A percentile compares a stretch with the other conserved stretches of the same genome.
Conservation (phyloP, 2,888 invertebrate species). For the Aleiodes leptofemur region DNA sequence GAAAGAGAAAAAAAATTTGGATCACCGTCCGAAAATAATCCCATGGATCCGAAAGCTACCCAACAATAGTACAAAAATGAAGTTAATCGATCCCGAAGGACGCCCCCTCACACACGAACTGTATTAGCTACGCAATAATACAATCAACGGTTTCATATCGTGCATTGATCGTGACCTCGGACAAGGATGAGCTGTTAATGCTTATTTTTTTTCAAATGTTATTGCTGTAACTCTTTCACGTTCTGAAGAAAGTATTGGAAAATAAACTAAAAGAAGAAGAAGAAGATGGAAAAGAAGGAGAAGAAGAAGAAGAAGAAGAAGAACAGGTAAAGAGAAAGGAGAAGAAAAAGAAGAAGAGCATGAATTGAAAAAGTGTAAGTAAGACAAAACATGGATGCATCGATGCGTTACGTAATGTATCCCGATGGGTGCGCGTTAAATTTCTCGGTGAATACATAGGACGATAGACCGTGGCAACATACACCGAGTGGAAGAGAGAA, state of each 20-base stretch:
- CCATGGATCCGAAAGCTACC: background rate
- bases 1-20: background rate
- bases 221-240: background rate
- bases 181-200: slow-evolving; percentile 40
- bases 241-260: background rate
- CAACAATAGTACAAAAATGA: slow-evolving; percentile 28
- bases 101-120: background rate
- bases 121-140: slow-evolving; percentile 13
- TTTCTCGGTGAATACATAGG: slow-evolving; percentile 30
- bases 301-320: background rate
- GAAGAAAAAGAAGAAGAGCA: background rate
- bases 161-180: slow-evolving; percentile 53
- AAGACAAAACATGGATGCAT: slow-evolving; percentile 18
- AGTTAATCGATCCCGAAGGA: slow-evolving; percentile 23
- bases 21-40: slow-evolving; percentile 9
- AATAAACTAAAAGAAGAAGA: background rate
- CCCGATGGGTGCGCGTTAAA: slow-evolving; percentile 34
- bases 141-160: slow-evolving; percentile 7
- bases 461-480: background rate
- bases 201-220: background rate
- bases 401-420: slow-evolving; percentile 39
- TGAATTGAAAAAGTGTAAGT: background rate
- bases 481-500: background rate
- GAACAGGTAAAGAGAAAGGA: background rate
- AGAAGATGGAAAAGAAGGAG: too few relatives aligned